Evolutionary conservation across 2,888 invertebrate species (phyloP), one percentile per base, ranked within the genome.

Genomic region (Laspeyria flexula): DNA sequence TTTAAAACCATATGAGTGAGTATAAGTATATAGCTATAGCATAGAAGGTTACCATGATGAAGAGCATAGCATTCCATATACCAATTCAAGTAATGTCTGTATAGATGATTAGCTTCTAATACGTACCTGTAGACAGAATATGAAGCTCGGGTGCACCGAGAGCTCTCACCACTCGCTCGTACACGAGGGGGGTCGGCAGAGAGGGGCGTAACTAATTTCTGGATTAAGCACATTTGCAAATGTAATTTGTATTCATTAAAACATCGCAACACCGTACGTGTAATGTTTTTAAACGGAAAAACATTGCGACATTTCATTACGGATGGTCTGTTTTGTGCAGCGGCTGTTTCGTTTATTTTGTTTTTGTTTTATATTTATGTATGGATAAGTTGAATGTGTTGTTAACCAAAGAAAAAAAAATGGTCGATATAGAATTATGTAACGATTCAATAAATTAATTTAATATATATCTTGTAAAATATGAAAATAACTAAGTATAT

Each of bases 221-320:
- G 90, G 90, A 92, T 92, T 92, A 91, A 84, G 83, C 83, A 86
- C 85, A 90, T 92, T 91, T 90, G 88, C 88, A 87, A 91, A 90
- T 78, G 88, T 89, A 88, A 90, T 91, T 90, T 90, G 85, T 90
- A 89, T 90, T 88, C 87, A 89, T 89, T 88, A 87, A 86, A 85
- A 85, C 83, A 75, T 73, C 70, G 65, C 71, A 66, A 55, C 69
- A 60, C 53, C 71, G 78, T 79, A 84, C 85, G 83, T 81, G 83
- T 73, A 75, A 77, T 75, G 80, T 79, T 81, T 68, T 71, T 65
- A 60, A 61, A 64, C 55, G 53, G 55, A 60, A 69, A 71, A 72
- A 61, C 57, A 64, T 52, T 53, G 54, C 49, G 55, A 54, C 51
- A 55, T 67, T 67, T 51, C 58, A 61, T 66, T 66, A 65, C 51